Percentiles rank a stretch among this genome's conserved stretches.
Evolutionary conservation across 2,113 vertebrate genomes (phyloP).

Genomic region (Stigmatopora argus): DNA sequence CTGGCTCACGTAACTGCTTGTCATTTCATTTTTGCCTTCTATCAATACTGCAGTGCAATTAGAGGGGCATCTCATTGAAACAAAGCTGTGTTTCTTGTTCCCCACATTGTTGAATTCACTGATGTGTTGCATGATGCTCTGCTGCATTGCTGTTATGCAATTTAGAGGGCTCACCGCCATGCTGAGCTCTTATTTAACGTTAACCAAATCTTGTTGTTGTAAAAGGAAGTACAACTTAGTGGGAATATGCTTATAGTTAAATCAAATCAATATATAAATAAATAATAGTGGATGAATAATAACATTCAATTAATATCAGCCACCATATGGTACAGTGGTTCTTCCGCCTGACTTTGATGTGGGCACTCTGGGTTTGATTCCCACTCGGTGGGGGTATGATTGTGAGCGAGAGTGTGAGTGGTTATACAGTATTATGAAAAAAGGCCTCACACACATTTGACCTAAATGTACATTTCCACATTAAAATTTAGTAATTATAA

Average conservation of each 20-base stretch:
- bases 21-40: neutral
- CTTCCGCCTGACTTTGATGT: no score
- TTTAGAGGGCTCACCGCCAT: neutral
- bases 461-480: neutral
- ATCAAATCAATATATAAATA: no score
- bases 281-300: no score
- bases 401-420: no score
- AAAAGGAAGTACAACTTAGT: neutral
- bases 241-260: neutral
- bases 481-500: neutral
- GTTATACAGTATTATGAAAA: neutral
- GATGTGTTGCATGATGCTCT: neutral
- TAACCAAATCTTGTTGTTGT: neutral
- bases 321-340: no score
- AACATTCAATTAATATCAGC: no score
- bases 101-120: neutral
- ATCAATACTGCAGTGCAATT: neutral
- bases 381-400: no score
- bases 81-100: neutral
- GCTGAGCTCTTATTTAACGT: neutral
- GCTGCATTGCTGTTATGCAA: neutral
- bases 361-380: no score
- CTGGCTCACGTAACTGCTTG: neutral
- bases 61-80: neutral
- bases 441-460: neutral